Conservation (phyloP, 1,140 invertebrate species). For the Eupeodes corollae region DNA sequence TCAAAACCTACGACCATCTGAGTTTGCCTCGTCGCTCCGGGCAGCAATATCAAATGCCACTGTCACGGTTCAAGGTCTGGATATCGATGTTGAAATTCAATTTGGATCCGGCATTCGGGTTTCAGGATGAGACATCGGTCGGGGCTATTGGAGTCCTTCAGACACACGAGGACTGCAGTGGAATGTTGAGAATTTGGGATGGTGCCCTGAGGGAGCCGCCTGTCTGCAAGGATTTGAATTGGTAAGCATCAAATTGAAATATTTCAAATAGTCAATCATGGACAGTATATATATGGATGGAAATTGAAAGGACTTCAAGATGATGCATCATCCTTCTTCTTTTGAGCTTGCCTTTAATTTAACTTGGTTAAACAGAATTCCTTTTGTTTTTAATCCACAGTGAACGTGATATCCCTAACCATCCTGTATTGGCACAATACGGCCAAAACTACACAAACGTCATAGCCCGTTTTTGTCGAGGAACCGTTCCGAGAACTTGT, state of each 20-base stretch:
- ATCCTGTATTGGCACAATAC: slow-evolving; percentile 6
- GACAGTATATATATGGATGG: too few relatives aligned
- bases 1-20: slow-evolving; percentile 34
- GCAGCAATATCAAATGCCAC: slow-evolving; percentile 22
- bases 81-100: slow-evolving; percentile 79
- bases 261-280: too few relatives aligned
- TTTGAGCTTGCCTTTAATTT: too few relatives aligned
- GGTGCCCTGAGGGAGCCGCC: slow-evolving; percentile 63
- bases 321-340: too few relatives aligned
- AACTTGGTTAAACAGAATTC: neutral
- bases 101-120: slow-evolving; percentile 34
- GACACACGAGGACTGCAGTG: slow-evolving; percentile 59
- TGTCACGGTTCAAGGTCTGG: slow-evolving; percentile 67
- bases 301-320: too few relatives aligned
- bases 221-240: slow-evolving; percentile 67
- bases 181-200: slow-evolving; percentile 74
- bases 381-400: neutral
- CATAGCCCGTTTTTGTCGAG: slow-evolving; percentile 64
- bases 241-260: slow-evolving; percentile 41
- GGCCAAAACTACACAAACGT: slow-evolving; percentile 54
- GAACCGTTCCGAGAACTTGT: slow-evolving; percentile 62
- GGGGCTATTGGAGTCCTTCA: slow-evolving; percentile 42
- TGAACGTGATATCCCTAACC: slow-evolving; percentile 2
- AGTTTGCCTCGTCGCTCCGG: slow-evolving; percentile 27
- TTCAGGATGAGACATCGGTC: slow-evolving; percentile 43